phyloP scores from a whole-genome alignment of 2,113 vertebrate species.

The Corythoichthys haematopterus region DNA sequence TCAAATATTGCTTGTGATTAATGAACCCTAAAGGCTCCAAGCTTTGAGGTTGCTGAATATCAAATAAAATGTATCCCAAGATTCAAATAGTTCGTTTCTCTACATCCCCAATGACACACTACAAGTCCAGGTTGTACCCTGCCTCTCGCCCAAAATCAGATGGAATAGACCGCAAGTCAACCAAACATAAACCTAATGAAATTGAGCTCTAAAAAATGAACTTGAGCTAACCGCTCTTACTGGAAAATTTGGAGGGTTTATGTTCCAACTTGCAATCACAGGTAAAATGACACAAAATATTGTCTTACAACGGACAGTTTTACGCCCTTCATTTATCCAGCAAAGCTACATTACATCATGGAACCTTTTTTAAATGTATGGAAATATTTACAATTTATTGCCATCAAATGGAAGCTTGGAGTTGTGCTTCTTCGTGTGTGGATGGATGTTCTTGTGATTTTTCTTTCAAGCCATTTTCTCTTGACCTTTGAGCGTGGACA shows the following conservation, averaged over 20 bases:
- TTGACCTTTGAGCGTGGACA: background rate
- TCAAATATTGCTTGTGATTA: background rate
- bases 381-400: slow-evolving; percentile 54
- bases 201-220: background rate
- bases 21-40: background rate
- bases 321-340: slow-evolving; percentile 16
- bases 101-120: no score
- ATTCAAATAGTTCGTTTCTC: background rate
- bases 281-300: slow-evolving; percentile 10
- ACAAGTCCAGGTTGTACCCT: no score
- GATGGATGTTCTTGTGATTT: background rate
- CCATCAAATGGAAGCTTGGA: slow-evolving; percentile 38
- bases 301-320: slow-evolving; percentile 26
- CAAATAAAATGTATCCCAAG: background rate
- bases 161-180: background rate
- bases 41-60: no score
- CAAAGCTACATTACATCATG: slow-evolving; percentile 10
- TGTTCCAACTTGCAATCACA: background rate
- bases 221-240: background rate
- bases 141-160: no score
- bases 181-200: background rate
- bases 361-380: slow-evolving; percentile 16
- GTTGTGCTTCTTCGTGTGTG: slow-evolving; percentile 32
- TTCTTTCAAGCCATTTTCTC: background rate
- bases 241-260: background rate